Percentiles rank a stretch among this genome's conserved stretches.
phyloP scores from a whole-genome alignment of 2,888 invertebrate species.

The Ellobium chinense region DNA sequence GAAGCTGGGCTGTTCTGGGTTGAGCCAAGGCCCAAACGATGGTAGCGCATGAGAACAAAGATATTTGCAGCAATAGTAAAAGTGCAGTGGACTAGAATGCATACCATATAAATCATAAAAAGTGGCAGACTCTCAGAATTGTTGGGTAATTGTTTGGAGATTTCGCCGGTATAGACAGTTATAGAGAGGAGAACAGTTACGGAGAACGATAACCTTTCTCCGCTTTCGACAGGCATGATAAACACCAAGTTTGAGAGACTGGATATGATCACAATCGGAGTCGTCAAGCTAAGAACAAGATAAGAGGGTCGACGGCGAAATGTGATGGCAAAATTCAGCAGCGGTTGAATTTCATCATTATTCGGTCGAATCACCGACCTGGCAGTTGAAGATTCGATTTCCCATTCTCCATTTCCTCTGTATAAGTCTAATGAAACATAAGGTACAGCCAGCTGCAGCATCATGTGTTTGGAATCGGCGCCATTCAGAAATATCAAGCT shows the following conservation, averaged over 20 bases:
- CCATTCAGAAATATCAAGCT: too few species aligned
- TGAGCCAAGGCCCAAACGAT: background rate
- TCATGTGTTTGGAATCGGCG: background rate
- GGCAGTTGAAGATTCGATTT: background rate
- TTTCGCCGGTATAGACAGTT: conserved; percentile 43
- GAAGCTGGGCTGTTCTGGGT: background rate
- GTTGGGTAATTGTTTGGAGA: background rate
- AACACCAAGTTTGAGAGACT: conserved; percentile 45
- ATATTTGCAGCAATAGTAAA: conserved; percentile 2
- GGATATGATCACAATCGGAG: conserved; percentile 45
- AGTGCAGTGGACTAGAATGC: conserved; percentile 11
- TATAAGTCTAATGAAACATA: background rate
- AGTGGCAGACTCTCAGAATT: conserved; percentile 23
- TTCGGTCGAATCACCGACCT: too few species aligned
- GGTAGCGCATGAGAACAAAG: conserved; percentile 5
- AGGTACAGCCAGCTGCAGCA: background rate
- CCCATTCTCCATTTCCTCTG: conserved; percentile 27
- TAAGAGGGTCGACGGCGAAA: background rate
- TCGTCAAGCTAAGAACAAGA: conserved; percentile 23
- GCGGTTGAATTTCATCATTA: too few species aligned
- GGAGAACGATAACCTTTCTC: conserved; percentile 49
- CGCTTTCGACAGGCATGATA: conserved; percentile 48
- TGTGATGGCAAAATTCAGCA: background rate
- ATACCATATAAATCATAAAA: conserved; percentile 17
- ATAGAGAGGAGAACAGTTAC: conserved; percentile 49